A percentile compares a stretch with the other conserved stretches of the same genome.
These are phyloP conservation scores for Patella vulgata DNA, from an alignment of 1,140 invertebrate species.

Conservation along the genomic window DNA sequence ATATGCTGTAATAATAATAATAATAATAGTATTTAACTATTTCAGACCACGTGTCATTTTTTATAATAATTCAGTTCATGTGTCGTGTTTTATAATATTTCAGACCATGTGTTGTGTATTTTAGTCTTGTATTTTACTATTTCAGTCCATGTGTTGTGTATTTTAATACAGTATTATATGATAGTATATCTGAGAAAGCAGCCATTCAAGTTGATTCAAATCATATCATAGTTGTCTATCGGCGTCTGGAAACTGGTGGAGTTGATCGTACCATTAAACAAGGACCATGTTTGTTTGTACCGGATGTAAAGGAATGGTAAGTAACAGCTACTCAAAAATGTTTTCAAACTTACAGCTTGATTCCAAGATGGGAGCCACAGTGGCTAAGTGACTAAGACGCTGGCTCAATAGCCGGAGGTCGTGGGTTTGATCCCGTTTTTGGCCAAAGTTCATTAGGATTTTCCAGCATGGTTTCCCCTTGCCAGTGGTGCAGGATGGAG, in stretches of 20 bases:
- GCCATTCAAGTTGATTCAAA: slow-evolving; percentile 58
- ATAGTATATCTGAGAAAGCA: slow-evolving; percentile 38
- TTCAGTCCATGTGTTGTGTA: slow-evolving; percentile 59
- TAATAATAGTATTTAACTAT: background rate
- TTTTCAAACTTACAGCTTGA: slow-evolving; percentile 8
- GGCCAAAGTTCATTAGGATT: too few relatives aligned
- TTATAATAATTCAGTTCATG: background rate
- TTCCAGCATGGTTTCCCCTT: too few relatives aligned
- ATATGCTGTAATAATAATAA: too few relatives aligned
- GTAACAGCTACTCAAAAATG: too few relatives aligned
- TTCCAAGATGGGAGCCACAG: too few relatives aligned
- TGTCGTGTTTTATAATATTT: too few relatives aligned
- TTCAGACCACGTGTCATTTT: background rate
- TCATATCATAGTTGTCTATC: slow-evolving; percentile 62
- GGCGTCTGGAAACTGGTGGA: slow-evolving; percentile 44
- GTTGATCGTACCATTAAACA: slow-evolving; percentile 55
- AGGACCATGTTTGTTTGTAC: slow-evolving; percentile 57
- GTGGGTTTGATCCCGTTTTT: too few relatives aligned
- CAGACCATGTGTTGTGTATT: too few relatives aligned
- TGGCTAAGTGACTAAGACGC: too few relatives aligned
- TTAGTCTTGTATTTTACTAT: too few relatives aligned
- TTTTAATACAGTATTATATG: slow-evolving; percentile 52
- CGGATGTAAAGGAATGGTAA: slow-evolving; percentile 60
- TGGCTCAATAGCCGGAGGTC: too few relatives aligned
- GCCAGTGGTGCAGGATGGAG: too few relatives aligned